Evolutionary conservation across 2,113 vertebrate species (phyloP).

Genomic region (Thalassoma bifasciatum): DNA sequence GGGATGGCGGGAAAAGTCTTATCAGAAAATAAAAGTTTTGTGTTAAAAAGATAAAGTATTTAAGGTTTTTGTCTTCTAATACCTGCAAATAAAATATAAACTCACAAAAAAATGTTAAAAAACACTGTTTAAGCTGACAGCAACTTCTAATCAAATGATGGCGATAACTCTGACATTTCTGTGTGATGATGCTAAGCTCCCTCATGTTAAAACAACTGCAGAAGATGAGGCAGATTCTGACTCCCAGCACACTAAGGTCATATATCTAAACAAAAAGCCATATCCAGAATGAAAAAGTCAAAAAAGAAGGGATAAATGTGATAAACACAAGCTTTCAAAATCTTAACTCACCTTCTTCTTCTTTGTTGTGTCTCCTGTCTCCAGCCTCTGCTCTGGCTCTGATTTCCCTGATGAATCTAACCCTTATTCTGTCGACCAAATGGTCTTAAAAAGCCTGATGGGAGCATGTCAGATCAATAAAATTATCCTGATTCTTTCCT

Average conservation of each 20-base stretch:
- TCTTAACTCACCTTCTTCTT: constrained; percentile 54
- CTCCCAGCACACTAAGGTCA: constrained; percentile 54
- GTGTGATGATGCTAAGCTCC: constrained; percentile 38
- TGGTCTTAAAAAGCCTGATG: constrained; percentile 41
- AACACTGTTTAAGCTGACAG: neutral
- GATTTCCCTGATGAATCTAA: constrained; percentile 19
- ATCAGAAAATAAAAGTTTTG: neutral
- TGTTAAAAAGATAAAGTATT: neutral
- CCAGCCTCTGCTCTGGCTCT: constrained; percentile 25
- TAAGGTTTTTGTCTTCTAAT: neutral
- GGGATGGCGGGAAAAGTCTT: constrained; percentile 10
- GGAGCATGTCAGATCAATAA: constrained; percentile 24
- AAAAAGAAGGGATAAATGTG: neutral
- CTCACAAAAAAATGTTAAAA: neutral
- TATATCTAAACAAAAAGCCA: constrained; percentile 21
- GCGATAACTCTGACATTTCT: neutral
- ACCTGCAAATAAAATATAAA: neutral
- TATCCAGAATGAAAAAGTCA: constrained; percentile 1
- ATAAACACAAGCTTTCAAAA: neutral
- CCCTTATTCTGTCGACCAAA: constrained; percentile 30
- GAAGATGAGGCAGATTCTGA: constrained; percentile 42
- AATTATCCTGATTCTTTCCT: constrained; percentile 56
- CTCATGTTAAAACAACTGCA: constrained; percentile 52
- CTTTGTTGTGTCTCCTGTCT: constrained; percentile 27
- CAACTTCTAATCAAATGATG: too few relatives aligned